Base-by-base conservation (phyloP, 2,113 vertebrate species). In the Tricholaema leucomelas region DNA sequence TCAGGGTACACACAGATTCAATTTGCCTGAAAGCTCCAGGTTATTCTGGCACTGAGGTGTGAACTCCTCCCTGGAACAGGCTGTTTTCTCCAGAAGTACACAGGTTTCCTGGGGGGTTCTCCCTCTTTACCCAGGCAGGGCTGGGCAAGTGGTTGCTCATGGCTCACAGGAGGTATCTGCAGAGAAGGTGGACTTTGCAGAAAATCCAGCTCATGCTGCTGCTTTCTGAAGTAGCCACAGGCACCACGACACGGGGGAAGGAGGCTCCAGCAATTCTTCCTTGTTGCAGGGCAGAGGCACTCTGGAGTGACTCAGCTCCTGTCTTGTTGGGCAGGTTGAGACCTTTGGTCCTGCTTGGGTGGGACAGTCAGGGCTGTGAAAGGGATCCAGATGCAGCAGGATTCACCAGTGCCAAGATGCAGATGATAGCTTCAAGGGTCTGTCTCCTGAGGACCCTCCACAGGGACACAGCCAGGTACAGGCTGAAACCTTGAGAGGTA, bases 391-490 rank as follows among this genome's bases (percentile, higher is more conserved):
- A 7, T 28, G 8, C 44, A 18, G 21, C 55, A 12, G 59, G 42
- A 31, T 81, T 42, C 48, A 17, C 33, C 17, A 20, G 40, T 20
- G 58, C 48, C 89, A 69, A 61, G 59, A 70, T 10, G 19, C 27
- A 46, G 60, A 2, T 33, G 63, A 27, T 20, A 15, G 2, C 18
- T 63, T 58, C 12, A 10, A 24, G 74, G 67, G 85, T 72, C 38
- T 79, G 25, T 81, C 17, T 28, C 21, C 73, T 16, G 56, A 78
- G 61, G 27, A 50, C 35, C 21, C 46, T 8, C 17, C 87, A 9
- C 0, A 0, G 31, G 36, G 36, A 20, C 35, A 48, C 58, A 73
- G 79, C 54, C 67, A 8, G 58, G 18, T 5, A 6, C 2, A 2
- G 12, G 30, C 74, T 67, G 27, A 33, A n/a, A 56, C 44, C 36